Conservation (phyloP, 1,140 invertebrate species). For the Cotesia vestalis region DNA sequence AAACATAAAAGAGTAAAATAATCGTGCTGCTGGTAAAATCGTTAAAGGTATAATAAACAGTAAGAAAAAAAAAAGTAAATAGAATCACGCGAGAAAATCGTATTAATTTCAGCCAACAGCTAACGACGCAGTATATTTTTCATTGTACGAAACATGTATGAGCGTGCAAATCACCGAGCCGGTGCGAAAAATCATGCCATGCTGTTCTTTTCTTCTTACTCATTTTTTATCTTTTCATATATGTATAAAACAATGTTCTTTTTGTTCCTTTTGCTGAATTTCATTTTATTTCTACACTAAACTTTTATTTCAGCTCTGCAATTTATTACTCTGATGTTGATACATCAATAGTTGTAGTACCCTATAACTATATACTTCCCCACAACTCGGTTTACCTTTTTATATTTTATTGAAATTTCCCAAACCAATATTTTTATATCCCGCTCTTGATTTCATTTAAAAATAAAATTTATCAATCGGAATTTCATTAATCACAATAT, state of each 20-base stretch:
- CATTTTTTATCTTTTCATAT: slow-evolving; percentile 8
- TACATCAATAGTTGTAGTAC: too few relatives aligned
- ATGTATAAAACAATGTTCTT: background rate
- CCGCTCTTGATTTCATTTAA: too few relatives aligned
- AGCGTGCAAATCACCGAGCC: slow-evolving; percentile 29
- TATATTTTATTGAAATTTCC: too few relatives aligned
- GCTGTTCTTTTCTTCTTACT: slow-evolving; percentile 3
- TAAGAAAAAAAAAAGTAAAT: slow-evolving; percentile 15
- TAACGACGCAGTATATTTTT: slow-evolving; percentile 34
- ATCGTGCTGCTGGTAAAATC: slow-evolving; percentile 11
- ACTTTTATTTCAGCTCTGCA: too few relatives aligned
- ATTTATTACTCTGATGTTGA: too few relatives aligned
- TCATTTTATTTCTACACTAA: slow-evolving; percentile 1
- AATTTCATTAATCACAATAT: too few relatives aligned
- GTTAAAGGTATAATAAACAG: background rate
- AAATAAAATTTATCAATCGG: too few relatives aligned
- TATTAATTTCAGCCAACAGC: slow-evolving; percentile 31
- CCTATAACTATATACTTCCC: too few relatives aligned
- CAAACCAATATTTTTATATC: too few relatives aligned
- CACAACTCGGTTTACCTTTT: too few relatives aligned
- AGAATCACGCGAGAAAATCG: slow-evolving; percentile 29
- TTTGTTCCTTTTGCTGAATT: background rate
- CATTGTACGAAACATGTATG: slow-evolving; percentile 27
- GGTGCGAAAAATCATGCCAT: slow-evolving; percentile 16
- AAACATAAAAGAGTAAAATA: background rate